A percentile compares a stretch with the other conserved stretches of the same genome.
These are phyloP conservation scores for rat (Rattus norvegicus) DNA, from an alignment of 2,113 vertebrate genomes.

Conservation along the genomic window DNA sequence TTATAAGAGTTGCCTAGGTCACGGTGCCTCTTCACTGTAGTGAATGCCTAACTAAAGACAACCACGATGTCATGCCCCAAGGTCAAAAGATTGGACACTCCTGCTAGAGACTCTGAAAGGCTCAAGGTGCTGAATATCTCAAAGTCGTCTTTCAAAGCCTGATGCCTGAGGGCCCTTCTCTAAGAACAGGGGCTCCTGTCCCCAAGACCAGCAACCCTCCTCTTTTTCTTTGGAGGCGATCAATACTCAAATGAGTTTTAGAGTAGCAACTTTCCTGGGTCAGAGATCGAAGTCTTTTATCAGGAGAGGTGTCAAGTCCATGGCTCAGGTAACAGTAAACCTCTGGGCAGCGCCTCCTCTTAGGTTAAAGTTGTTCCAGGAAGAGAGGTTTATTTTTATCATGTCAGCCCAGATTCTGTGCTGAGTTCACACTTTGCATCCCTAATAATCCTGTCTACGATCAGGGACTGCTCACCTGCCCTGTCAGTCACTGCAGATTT, in stretches of 20 bases:
- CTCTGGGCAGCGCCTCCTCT: slow-evolving; percentile 65
- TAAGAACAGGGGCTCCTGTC: slow-evolving; percentile 1
- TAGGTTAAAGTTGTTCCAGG: slow-evolving; percentile 71
- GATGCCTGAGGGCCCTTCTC: not conserved
- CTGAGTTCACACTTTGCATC: slow-evolving; percentile 29
- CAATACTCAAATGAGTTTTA: slow-evolving; percentile 77
- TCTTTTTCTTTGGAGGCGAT: slow-evolving; percentile 68
- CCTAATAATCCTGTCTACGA: not conserved
- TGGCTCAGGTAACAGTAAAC: slow-evolving; percentile 61
- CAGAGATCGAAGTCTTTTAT: slow-evolving; percentile 76
- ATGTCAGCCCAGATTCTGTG: not conserved
- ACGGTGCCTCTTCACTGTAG: too few relatives aligned
- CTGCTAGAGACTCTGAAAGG: not conserved
- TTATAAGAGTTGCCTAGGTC: too few relatives aligned
- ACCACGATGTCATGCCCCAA: not conserved
- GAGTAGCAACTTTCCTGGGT: slow-evolving; percentile 68
- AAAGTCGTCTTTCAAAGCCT: not conserved
- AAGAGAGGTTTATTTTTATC: slow-evolving; percentile 72
- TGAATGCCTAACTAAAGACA: too few relatives aligned
- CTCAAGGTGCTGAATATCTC: not conserved
- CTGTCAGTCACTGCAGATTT: not conserved
- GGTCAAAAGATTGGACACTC: not conserved
- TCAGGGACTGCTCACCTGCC: not conserved
- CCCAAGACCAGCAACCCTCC: not conserved
- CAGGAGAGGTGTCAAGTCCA: slow-evolving; percentile 60